These are phyloP conservation scores for Nettapus auritus DNA, from an alignment of 2,113 vertebrate genomes.

Conservation along the genomic window DNA sequence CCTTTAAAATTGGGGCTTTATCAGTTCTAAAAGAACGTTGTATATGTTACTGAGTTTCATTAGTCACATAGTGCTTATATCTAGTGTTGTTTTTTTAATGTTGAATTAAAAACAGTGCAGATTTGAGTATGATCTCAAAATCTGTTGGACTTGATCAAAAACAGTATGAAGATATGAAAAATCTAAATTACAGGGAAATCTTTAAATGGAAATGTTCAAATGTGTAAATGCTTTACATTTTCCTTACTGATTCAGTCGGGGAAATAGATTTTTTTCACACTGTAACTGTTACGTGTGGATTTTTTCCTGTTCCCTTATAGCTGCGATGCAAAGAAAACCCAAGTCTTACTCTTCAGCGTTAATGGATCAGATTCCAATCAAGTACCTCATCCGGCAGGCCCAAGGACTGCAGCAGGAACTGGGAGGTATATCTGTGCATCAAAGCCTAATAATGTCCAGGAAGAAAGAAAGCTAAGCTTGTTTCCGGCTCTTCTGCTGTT, in stretches of 20 bases:
- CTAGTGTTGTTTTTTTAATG: background rate
- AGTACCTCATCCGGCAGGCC: conserved; percentile 95
- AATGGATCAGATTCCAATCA: conserved; percentile 99
- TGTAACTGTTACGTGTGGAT: rapidly evolving
- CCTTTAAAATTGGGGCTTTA: too few relatives aligned
- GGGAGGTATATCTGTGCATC: conserved; percentile 81
- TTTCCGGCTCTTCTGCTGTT: background rate
- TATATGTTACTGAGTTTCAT: too few relatives aligned
- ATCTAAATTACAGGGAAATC: background rate
- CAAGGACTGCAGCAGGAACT: conserved; percentile 96
- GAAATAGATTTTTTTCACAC: background rate
- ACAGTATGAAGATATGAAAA: background rate
- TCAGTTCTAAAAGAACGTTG: too few relatives aligned
- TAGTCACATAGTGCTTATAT: background rate
- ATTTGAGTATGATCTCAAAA: background rate
- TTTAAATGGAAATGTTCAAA: background rate
- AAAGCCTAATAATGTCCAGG: rapidly evolving
- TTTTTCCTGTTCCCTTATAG: conserved; percentile 69
- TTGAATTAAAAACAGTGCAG: background rate
- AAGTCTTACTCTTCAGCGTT: conserved; percentile 94
- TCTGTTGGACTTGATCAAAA: background rate
- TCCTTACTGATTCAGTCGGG: background rate
- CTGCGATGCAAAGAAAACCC: conserved; percentile 95
- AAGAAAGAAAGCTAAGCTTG: background rate
- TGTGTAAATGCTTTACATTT: background rate